Conservation (phyloP, 2,113 vertebrate species). For the Nansenia antarctica region DNA sequence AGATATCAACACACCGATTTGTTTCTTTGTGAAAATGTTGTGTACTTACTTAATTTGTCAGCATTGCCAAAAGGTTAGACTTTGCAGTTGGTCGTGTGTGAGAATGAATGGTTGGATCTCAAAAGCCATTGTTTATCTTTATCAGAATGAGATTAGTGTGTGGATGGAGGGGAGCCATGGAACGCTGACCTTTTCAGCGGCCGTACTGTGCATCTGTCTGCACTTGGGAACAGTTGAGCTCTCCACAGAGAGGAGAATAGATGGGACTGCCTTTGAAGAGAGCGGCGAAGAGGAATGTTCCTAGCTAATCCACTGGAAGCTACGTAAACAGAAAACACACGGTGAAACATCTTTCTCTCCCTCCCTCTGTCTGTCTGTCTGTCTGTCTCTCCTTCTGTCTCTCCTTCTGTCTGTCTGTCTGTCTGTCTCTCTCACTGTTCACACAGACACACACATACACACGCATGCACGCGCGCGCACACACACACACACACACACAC, state of each 20-base stretch:
- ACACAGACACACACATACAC: not conserved
- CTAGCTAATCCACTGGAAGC: constrained; percentile 22
- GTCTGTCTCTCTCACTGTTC: not conserved
- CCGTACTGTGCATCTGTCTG: not conserved
- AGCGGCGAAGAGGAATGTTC: constrained; percentile 12
- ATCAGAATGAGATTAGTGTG: not conserved
- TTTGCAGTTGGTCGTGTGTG: no score
- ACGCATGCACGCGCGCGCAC: not conserved
- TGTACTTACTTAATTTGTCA: no score
- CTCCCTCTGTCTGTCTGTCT: not conserved
- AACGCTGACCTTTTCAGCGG: constrained; percentile 19
- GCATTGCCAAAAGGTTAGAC: no score
- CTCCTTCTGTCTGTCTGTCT: not conserved
- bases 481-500: not conserved
- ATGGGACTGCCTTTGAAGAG: constrained; percentile 9
- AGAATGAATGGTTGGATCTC: not conserved
- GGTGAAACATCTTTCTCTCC: constrained; percentile 20
- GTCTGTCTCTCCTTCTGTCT: not conserved
- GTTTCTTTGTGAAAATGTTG: no score
- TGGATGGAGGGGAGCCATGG: not conserved
- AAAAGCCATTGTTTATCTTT: not conserved
- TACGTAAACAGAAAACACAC: constrained; percentile 28
- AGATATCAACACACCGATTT: no score
- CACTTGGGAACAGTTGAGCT: constrained; percentile 16
- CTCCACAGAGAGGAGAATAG: constrained; percentile 3